phyloP scores from a whole-genome alignment of 2,888 invertebrate genomes.

The Leptinotarsa tumamoca region DNA sequence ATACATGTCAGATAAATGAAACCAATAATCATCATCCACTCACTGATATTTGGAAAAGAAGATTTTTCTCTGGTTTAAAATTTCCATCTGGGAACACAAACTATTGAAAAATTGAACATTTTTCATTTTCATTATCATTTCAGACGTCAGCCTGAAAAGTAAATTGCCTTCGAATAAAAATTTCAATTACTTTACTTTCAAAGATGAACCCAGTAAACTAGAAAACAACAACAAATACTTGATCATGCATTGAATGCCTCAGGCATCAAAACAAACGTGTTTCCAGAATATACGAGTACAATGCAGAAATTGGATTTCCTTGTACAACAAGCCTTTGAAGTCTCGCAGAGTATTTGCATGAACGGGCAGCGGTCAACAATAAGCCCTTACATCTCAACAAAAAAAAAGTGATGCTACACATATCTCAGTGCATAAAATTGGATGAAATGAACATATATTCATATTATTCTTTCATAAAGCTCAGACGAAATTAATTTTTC shows the following conservation, averaged over 20 bases:
- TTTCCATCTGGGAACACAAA: no score
- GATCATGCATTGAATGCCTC: slow-evolving; percentile 22
- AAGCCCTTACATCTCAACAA: not conserved
- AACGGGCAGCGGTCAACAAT: slow-evolving; percentile 27
- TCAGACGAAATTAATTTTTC: no score
- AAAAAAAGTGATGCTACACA: not conserved
- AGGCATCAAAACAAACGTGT: slow-evolving; percentile 24
- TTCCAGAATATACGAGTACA: slow-evolving; percentile 15
- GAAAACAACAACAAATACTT: not conserved
- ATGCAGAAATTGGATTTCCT: slow-evolving; percentile 43
- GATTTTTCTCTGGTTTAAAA: no score
- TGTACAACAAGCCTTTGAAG: slow-evolving; percentile 42
- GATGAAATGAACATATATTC: not conserved
- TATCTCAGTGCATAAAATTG: not conserved
- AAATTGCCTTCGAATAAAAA: not conserved
- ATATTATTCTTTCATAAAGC: no score
- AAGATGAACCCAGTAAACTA: not conserved
- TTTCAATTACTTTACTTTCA: not conserved
- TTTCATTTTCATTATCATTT: no score
- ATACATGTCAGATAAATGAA: no score
- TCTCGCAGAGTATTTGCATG: slow-evolving; percentile 40
- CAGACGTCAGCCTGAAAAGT: no score
- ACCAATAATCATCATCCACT: no score
- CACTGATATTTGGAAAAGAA: no score
- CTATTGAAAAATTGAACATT: no score